A percentile compares a stretch with the other conserved stretches of the same genome.
Conservation (phyloP, 2,113 vertebrate species). For the Kobus ellipsiprymnus region DNA sequence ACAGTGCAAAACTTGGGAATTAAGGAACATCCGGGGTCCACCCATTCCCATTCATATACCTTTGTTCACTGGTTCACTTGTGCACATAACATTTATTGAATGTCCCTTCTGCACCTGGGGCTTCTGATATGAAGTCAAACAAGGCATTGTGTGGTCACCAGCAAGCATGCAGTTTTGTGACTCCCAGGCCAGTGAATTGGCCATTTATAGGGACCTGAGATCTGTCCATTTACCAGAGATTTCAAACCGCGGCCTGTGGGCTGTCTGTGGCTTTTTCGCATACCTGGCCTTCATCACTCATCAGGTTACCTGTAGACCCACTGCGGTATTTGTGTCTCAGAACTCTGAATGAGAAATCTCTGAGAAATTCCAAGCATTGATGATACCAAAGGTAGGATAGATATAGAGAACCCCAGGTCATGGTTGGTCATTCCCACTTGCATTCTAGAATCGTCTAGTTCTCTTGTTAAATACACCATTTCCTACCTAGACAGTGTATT, state of each 20-base stretch:
- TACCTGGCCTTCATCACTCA: not conserved
- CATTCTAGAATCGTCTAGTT: not conserved
- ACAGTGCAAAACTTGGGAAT: not conserved
- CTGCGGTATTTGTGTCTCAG: not conserved
- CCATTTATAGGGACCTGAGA: rapidly evolving
- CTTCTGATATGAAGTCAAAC: not conserved
- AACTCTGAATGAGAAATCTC: not conserved
- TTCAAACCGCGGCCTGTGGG: not conserved
- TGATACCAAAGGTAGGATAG: not conserved
- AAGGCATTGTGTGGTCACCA: not conserved
- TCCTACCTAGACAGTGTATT: not conserved
- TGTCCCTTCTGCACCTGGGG: not conserved
- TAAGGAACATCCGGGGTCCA: not conserved
- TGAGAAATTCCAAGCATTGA: not conserved
- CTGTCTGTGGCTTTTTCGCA: not conserved
- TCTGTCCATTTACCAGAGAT: not conserved
- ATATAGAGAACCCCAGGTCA: not conserved
- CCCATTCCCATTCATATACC: not conserved
- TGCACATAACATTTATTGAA: not conserved
- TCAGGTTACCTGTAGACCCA: not conserved
- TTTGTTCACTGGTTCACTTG: not conserved
- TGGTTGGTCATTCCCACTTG: not conserved
- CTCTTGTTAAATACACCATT: not conserved
- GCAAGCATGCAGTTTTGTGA: not conserved
- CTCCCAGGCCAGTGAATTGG: not conserved